Conservation (phyloP, 2,113 vertebrate species). For the Drymodes brunneopygia region DNA sequence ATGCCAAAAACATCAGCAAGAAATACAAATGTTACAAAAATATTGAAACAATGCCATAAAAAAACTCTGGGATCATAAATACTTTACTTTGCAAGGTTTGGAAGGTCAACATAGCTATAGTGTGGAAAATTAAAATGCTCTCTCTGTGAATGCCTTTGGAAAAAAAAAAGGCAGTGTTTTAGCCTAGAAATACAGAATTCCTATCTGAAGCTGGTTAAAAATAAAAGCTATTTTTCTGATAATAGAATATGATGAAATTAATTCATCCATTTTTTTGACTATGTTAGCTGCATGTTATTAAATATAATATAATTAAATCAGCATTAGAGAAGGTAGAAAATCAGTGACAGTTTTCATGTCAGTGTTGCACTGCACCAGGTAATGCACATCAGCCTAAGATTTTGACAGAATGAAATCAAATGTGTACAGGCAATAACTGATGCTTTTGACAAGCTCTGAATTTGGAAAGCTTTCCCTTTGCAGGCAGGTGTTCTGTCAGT, state of each 20-base stretch:
- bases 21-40: constrained; percentile 81
- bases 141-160: constrained; percentile 43
- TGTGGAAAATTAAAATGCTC: constrained; percentile 77
- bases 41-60: constrained; percentile 78
- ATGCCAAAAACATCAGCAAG: constrained; percentile 80
- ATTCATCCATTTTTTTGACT: not conserved
- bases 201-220: constrained; percentile 31
- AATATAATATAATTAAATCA: constrained; percentile 43
- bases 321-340: not conserved
- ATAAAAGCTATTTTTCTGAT: constrained; percentile 8
- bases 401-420: not conserved
- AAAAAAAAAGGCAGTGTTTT: not conserved
- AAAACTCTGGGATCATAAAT: constrained; percentile 71
- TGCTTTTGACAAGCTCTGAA: not conserved
- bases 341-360: not conserved
- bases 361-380: not conserved
- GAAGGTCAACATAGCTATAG: constrained; percentile 71
- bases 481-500: not conserved
- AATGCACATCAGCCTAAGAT: not conserved
- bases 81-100: constrained; percentile 78
- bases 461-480: not conserved
- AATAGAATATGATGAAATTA: constrained; percentile 4
- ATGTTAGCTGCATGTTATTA: not conserved
- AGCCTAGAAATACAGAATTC: constrained; percentile 26
- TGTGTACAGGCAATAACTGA: not conserved